A percentile compares a stretch with the other conserved stretches of the same genome.
Evolutionary conservation across 2,797 vertebrate species (phyloP).

Genomic region (Lemur catta): DNA sequence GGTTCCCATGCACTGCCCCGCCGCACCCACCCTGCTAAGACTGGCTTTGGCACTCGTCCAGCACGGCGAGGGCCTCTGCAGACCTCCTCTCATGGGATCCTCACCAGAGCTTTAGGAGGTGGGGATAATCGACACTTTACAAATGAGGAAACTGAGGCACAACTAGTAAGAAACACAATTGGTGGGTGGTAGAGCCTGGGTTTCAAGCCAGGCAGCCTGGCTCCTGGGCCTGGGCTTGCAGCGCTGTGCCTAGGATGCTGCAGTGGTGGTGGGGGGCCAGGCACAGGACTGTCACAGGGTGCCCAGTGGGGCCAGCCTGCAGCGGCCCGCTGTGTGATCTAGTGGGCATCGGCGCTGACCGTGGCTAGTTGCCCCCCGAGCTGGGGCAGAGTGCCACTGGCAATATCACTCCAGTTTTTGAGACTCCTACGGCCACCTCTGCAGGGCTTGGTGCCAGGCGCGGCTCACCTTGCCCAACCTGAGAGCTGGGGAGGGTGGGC

Average conservation of each 20-base stretch:
- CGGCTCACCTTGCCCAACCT: background rate
- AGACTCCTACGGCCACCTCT: background rate
- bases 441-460: background rate
- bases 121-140: background rate
- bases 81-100: fast-evolving
- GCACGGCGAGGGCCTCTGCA: background rate
- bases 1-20: background rate
- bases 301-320: fast-evolving
- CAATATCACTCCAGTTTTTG: fast-evolving
- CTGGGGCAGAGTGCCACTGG: background rate
- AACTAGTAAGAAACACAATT: background rate
- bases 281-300: background rate
- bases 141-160: slow-evolving; percentile 24
- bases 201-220: background rate
- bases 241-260: background rate
- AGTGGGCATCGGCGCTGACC: background rate
- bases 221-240: no score
- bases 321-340: background rate
- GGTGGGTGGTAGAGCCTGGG: background rate
- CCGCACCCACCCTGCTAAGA: fast-evolving
- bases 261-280: background rate
- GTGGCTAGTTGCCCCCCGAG: background rate
- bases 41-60: background rate
- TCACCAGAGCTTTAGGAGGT: background rate
- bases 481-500: background rate